phyloP scores from a whole-genome alignment of 2,888 invertebrate species.

The Conchocele bisecta region DNA sequence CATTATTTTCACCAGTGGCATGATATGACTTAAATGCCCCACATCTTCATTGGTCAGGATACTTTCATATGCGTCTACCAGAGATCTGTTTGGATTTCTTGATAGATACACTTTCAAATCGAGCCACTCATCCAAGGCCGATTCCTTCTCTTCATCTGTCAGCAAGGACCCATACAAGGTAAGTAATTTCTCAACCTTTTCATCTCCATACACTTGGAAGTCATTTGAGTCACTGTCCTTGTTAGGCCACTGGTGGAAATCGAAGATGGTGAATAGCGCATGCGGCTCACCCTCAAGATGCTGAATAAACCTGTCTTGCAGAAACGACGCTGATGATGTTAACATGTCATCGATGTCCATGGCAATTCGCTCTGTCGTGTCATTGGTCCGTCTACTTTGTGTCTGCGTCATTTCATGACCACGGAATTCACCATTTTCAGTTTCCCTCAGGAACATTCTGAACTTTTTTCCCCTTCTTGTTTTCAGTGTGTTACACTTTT shows the following conservation, averaged over 20 bases:
- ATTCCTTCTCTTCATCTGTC: constrained; percentile 3
- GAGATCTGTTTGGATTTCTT: background rate
- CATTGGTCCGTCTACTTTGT: constrained; percentile 2
- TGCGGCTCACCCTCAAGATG: constrained; percentile 11
- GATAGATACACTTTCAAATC: background rate
- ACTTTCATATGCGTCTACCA: too few species aligned
- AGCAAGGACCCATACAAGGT: constrained; percentile 3
- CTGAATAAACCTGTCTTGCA: constrained; percentile 10
- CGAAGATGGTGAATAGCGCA: constrained; percentile 12
- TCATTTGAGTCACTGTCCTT: constrained; percentile 1
- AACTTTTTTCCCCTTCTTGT: background rate
- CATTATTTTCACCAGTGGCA: constrained; percentile 18
- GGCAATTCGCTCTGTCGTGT: background rate
- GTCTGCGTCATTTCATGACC: background rate
- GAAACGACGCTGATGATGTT: constrained; percentile 2
- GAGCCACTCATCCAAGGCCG: constrained; percentile 1
- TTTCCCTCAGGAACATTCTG: constrained; percentile 3
- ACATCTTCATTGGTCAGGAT: background rate
- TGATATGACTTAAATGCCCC: background rate
- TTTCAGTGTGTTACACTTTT: constrained; percentile 9
- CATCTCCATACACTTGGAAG: constrained; percentile 1
- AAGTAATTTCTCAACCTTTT: background rate
- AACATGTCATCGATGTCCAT: constrained; percentile 1
- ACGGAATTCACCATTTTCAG: background rate
- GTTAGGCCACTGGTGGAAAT: constrained; percentile 13